Base-by-base conservation (phyloP, 1,140 invertebrate genomes). In the Tetragonula clypearis region DNA sequence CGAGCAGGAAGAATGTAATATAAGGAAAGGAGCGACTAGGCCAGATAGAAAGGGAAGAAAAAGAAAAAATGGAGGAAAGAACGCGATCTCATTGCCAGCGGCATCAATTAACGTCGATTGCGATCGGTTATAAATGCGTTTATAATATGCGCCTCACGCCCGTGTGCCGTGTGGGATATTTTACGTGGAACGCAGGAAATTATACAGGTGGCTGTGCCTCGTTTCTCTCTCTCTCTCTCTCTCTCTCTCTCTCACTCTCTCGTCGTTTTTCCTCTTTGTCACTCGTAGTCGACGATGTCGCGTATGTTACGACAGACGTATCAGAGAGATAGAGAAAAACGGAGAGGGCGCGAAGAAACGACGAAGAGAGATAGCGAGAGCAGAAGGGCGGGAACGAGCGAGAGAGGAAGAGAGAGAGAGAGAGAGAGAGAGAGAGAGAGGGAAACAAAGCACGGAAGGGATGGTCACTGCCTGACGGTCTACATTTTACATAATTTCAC, bases 91-190 rank as follows among this genome's bases (percentile, higher is more conserved):
- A 62, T 88, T 53, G 73, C 55, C 55, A 53, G 58, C 35, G 76
- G 78, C 74, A 82, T 82, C 84, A 90, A 93, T 92, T 92, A 93
- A 90, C 80, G 73, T 90, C 83, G 86, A 92, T 92, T 84, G 80
- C 86, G 79, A 92, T 92, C 85, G 68, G 75, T 89, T 86, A 82
- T 90, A 86, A 90, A 87, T 88, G 86, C 86, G 82, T 90, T 91
- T 87, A 81, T 88, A 87, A 92, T 90, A 90, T 89, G 87, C 91
- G 60, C 68, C 73, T 90, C 79, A 85, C 87, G 87, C 79, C 53
- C 73, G 77, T 58, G 65, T 72, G n/a, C 49, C 15, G 60, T 19
- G 30, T 58, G 21, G 65, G 41, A 35, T 79, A 69, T 56, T 69
- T 80, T 87, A 87, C 86, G 73, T 86, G 66, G 60, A 86, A 86